Percentiles rank a stretch among this genome's conserved stretches.
phyloP scores from a whole-genome alignment of 2,113 vertebrate genomes.

The Maccullochella peelii region DNA sequence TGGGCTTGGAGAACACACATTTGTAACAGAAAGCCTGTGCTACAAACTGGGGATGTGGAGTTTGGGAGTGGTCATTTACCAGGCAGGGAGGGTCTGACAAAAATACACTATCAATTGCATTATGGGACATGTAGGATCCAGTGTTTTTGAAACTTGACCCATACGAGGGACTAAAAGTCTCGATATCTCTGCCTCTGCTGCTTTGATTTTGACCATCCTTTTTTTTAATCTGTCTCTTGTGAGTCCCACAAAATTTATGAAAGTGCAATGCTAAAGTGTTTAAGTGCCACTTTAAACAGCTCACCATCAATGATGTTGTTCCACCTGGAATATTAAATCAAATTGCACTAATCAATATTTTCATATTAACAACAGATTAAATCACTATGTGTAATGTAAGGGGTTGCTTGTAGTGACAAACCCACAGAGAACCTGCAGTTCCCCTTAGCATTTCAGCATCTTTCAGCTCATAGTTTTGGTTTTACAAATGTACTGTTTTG shows the following conservation, averaged over 20 bases:
- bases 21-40: not conserved
- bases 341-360: not conserved
- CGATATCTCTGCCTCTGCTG: not conserved
- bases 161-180: not conserved
- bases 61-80: not conserved
- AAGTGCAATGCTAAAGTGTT: not conserved
- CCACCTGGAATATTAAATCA: not conserved
- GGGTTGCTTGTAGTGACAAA: not conserved
- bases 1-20: not conserved
- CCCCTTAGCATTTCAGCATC: not conserved
- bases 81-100: not conserved
- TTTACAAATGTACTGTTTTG: not conserved
- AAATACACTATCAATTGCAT: not conserved
- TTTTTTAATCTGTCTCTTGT: not conserved
- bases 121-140: not conserved
- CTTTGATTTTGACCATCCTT: not conserved
- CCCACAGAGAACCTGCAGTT: not conserved
- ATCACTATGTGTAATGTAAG: not conserved
- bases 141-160: too few relatives aligned
- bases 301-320: not conserved
- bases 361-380: not conserved
- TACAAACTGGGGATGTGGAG: not conserved
- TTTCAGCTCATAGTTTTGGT: not conserved
- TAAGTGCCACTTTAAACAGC: not conserved
- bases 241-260: not conserved